Base-by-base conservation (phyloP, 2,113 vertebrate species). In the Aythya baeri region DNA sequence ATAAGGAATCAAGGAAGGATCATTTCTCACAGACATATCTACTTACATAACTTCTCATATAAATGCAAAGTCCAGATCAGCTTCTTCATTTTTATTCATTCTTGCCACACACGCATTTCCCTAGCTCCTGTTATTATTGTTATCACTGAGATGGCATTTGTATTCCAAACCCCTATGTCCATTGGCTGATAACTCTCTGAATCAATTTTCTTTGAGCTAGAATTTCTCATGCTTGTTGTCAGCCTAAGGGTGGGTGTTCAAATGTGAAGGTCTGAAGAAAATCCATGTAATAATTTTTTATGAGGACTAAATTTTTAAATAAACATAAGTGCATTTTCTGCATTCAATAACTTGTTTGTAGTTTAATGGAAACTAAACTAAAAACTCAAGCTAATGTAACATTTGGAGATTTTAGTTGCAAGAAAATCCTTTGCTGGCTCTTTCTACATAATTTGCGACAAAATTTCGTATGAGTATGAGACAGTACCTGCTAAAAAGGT, bases 161-260 rank as follows among this genome's bases (percentile, higher is more conserved):
- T 90, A 95, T 96, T 96, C 93, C 52, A 93, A 86, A 38, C 10
- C 20, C 43, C 41, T 81, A 13, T 71, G 89, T 94, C 94, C 85
- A 92, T 66, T 58, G 78, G 74, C 67, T 91, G 94, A 86, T 85
- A 94, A 92, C 82, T 91, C 93, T 89, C 76, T 77, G 82, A 97
- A 88, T 86, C 82, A 70, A 96, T 95, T 93, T 91, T 86, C 79
- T 85, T 88, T 89, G 63, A 0, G 20, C 78, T 81, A 88, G 50
- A 82, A 84, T 93, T 92, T 90, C 55, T 78, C 1, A 13, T 58
- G 66, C 32, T 86, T 88, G 55, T 77, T 94, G 88, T 63, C 79
- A 86, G 90, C 88, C 92, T 23, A 66, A 81, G 93, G 86, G 86
- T 72, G 58, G n/a, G 34, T 84, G 73, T 50, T 93, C 34, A 22